A percentile compares a stretch with the other conserved stretches of the same genome.
These are phyloP conservation scores for Tupiocoris notatus DNA, from an alignment of 2,888 invertebrate genomes.

Conservation along the genomic window DNA sequence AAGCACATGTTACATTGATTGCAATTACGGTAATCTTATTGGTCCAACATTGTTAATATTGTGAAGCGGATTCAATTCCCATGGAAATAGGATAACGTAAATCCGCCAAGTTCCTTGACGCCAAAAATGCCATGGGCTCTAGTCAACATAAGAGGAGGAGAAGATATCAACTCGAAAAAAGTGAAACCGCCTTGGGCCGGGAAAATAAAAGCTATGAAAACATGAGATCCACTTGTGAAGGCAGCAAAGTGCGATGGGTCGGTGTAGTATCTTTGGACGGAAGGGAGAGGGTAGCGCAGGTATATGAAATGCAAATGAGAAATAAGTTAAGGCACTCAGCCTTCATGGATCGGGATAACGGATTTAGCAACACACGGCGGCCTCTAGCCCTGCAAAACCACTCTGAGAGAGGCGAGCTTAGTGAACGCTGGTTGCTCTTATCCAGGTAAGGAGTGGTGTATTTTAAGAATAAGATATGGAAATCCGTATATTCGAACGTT, in stretches of 20 bases:
- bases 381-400: background rate
- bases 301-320: constrained; percentile 33
- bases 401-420: background rate
- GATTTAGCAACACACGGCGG: constrained; percentile 13
- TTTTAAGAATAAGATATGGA: background rate
- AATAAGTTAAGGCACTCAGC: constrained; percentile 21
- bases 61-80: background rate
- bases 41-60: too few species aligned
- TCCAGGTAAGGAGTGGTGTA: background rate
- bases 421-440: background rate
- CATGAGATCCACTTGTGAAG: constrained; percentile 16
- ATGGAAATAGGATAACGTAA: background rate
- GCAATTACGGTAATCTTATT: too few species aligned
- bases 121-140: background rate
- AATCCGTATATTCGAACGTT: background rate
- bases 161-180: background rate
- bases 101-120: background rate
- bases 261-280: background rate
- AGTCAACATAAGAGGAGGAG: background rate
- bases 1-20: too few species aligned
- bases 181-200: background rate
- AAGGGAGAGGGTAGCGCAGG: background rate
- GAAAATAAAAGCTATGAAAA: constrained; percentile 24
- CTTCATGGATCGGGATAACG: constrained; percentile 7
- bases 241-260: background rate